These are phyloP conservation scores for Drosophila hamatofila DNA, from an alignment of 2,888 invertebrate genomes.

Conservation along the genomic window DNA sequence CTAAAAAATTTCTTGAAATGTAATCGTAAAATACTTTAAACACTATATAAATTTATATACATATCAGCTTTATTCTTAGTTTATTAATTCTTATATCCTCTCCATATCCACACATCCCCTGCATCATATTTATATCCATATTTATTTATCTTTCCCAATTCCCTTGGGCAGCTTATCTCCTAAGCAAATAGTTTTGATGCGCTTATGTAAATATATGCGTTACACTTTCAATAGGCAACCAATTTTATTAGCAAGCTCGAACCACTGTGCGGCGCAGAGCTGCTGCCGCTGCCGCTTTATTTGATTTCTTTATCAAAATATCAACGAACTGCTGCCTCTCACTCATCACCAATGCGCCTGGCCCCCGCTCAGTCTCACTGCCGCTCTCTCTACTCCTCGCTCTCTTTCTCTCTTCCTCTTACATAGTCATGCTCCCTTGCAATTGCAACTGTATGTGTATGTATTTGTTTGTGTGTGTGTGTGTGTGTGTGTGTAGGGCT, in stretches of 20 bases:
- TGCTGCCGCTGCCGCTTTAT: slow-evolving; percentile 64
- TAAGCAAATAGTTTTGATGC: slow-evolving; percentile 32
- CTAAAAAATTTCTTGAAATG: too few relatives aligned
- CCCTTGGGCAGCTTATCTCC: neutral
- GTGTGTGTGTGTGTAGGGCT: slow-evolving; percentile 54
- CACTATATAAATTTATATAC: too few relatives aligned
- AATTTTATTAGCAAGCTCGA: slow-evolving; percentile 26
- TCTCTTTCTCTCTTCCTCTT: neutral
- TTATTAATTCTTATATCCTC: neutral
- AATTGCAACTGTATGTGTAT: slow-evolving; percentile 60
- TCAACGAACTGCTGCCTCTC: slow-evolving; percentile 64
- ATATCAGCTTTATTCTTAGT: too few relatives aligned
- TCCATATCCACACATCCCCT: neutral
- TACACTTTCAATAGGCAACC: slow-evolving; percentile 1
- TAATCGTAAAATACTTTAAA: too few relatives aligned
- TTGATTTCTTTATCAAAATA: slow-evolving; percentile 80
- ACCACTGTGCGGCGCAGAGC: slow-evolving; percentile 49
- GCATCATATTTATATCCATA: neutral
- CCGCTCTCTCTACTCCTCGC: slow-evolving; percentile 2
- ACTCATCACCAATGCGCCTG: slow-evolving; percentile 34
- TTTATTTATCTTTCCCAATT: neutral
- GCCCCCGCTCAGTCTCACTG: neutral
- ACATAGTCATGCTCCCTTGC: slow-evolving; percentile 8
- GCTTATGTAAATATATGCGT: slow-evolving; percentile 19
- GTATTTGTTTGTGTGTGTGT: slow-evolving; percentile 8